Conservation (phyloP, 1,140 invertebrate genomes). For the Temnothorax longispinosus region DNA sequence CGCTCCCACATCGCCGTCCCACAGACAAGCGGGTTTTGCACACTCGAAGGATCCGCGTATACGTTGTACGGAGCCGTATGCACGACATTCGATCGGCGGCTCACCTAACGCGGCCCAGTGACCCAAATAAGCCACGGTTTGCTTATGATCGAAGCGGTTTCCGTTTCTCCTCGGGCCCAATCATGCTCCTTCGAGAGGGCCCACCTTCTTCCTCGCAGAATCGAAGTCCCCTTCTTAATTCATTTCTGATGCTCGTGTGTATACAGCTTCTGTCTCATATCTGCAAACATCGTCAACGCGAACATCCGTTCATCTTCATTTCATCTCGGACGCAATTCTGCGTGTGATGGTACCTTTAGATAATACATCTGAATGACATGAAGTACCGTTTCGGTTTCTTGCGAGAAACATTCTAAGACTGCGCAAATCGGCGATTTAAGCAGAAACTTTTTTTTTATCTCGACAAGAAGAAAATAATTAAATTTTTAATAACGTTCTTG, state of each 20-base stretch:
- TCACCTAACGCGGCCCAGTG: constrained; percentile 76
- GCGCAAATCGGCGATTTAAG: background rate
- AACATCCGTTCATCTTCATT: background rate
- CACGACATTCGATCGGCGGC: constrained; percentile 51
- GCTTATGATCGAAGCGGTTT: constrained; percentile 54
- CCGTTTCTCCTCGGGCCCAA: constrained; percentile 30
- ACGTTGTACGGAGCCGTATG: constrained; percentile 18
- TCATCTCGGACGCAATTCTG: background rate
- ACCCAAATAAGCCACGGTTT: constrained; percentile 75
- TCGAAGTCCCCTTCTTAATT: background rate
- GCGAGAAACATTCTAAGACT: background rate
- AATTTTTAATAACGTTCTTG: background rate
- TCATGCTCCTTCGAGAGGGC: constrained; percentile 31
- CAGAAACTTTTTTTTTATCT: background rate
- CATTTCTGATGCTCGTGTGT: background rate
- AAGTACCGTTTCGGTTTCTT: background rate
- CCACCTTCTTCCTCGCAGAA: constrained; percentile 21
- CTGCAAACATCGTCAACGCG: background rate
- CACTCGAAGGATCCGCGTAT: constrained; percentile 6
- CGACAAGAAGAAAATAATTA: background rate
- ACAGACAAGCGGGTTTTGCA: constrained; percentile 28
- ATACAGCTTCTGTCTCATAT: background rate
- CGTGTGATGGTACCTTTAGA: background rate
- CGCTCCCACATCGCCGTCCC: constrained; percentile 21
- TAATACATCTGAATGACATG: background rate